Conservation (phyloP, 92 coral and sea anemone genomes). For the Actinostola sp. region DNA sequence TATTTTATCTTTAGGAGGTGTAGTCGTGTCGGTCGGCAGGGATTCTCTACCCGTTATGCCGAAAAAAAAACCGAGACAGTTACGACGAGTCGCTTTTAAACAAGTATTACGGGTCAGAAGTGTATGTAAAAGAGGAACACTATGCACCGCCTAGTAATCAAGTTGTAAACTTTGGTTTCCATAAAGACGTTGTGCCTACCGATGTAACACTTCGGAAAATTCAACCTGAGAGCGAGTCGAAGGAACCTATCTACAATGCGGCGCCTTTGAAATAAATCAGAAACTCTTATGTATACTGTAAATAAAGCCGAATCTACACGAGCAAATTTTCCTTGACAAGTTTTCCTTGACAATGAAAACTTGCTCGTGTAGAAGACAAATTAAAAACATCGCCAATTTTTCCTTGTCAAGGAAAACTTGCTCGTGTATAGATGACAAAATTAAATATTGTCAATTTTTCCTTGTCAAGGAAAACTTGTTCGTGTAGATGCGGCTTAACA, state of each 20-base stretch:
- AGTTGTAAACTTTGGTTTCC: conserved; percentile 72
- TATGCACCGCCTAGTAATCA: conserved; percentile 27
- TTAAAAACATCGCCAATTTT: no score
- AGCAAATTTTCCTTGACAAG: no score
- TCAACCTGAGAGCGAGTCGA: conserved; percentile 70
- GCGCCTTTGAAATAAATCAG: background rate
- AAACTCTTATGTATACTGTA: no score
- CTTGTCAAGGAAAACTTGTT: no score
- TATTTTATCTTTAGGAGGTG: conserved; percentile 79
- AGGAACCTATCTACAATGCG: conserved; percentile 49
- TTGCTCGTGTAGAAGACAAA: no score
- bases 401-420: no score
- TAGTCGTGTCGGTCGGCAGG: conserved; percentile 74
- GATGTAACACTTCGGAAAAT: conserved; percentile 67
- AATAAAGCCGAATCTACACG: no score
- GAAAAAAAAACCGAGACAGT: conserved; percentile 42
- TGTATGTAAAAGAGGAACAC: conserved; percentile 82
- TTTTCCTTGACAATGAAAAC: no score
- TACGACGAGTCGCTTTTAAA: conserved; percentile 46
- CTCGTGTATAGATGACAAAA: no score
- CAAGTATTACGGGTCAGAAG: conserved; percentile 72
- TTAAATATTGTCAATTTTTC: no score
- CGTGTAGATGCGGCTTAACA: no score
- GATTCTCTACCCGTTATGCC: conserved; percentile 75
- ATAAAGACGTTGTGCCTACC: conserved; percentile 70